Conservation (phyloP, 2,797 vertebrate species). For the Hapalemur alaotrensis region DNA sequence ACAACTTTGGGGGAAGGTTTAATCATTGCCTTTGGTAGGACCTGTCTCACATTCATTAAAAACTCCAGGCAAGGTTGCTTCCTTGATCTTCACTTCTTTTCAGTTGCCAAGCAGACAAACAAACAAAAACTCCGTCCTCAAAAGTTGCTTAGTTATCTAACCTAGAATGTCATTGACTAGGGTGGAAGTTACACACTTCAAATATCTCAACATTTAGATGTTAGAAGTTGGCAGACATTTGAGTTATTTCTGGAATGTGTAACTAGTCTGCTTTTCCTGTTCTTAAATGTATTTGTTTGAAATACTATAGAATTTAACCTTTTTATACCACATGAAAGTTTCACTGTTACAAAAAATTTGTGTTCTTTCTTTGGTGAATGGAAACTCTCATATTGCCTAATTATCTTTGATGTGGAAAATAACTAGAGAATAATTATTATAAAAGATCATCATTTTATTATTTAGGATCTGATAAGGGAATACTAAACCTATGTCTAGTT, state of each 20-base stretch:
- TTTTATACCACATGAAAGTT: background rate
- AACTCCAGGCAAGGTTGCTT: slow-evolving; percentile 12
- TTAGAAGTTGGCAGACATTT: background rate
- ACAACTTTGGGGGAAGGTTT: slow-evolving; percentile 49
- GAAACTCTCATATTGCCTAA: slow-evolving; percentile 54
- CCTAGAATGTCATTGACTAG: background rate
- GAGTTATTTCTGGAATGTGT: background rate
- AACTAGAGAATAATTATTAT: slow-evolving; percentile 51
- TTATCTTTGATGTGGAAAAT: slow-evolving; percentile 59
- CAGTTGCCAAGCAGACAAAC: slow-evolving; percentile 17
- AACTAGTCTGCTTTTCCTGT: background rate
- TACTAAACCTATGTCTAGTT: slow-evolving; percentile 13
- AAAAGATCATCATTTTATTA: slow-evolving; percentile 39
- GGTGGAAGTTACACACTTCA: background rate
- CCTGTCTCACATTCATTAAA: slow-evolving; percentile 60
- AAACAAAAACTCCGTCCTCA: background rate
- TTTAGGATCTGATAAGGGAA: slow-evolving; percentile 39
- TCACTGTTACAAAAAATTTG: slow-evolving; percentile 22
- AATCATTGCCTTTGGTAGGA: slow-evolving; percentile 61
- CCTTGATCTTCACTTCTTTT: slow-evolving; percentile 51
- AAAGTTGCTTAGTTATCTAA: background rate
- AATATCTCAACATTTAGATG: background rate
- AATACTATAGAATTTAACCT: slow-evolving; percentile 47
- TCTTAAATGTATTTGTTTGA: background rate
- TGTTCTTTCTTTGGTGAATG: slow-evolving; percentile 6